phyloP scores from a whole-genome alignment of 1,140 invertebrate genomes.

The Pachyrhynchus sulphureomaculatus region DNA sequence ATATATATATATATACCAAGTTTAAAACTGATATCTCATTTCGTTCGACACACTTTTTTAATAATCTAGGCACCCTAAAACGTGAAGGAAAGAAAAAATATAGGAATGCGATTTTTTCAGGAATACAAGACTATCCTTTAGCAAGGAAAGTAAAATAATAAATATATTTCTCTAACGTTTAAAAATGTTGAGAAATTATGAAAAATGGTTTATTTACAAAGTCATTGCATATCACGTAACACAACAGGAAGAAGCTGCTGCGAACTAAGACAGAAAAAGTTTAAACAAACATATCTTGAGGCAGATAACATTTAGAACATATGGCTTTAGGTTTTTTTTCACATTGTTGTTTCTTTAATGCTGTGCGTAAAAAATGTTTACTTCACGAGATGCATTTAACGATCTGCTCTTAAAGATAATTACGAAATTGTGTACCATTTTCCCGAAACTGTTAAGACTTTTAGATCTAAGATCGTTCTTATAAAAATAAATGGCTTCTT shows the following conservation, averaged over 20 bases:
- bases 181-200: too few relatives aligned
- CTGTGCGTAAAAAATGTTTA: not conserved
- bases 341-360: conserved; percentile 1
- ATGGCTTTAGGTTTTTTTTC: not conserved
- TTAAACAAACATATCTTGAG: not conserved
- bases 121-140: too few relatives aligned
- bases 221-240: not conserved
- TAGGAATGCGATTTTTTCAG: too few relatives aligned
- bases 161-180: too few relatives aligned
- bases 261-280: not conserved
- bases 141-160: too few relatives aligned
- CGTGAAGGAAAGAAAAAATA: too few relatives aligned
- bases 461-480: not conserved
- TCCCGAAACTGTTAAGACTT: conserved; percentile 3
- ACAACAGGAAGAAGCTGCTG: not conserved
- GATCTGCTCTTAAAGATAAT: not conserved
- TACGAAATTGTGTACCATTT: not conserved
- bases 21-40: too few relatives aligned
- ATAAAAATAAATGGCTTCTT: conserved; percentile 5
- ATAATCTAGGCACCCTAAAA: too few relatives aligned
- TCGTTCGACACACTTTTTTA: too few relatives aligned
- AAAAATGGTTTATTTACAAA: too few relatives aligned
- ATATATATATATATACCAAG: too few relatives aligned
- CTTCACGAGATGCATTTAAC: not conserved
- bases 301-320: not conserved